Conservation (phyloP, 2,113 vertebrate species). For the Balaenoptera acutorostrata region DNA sequence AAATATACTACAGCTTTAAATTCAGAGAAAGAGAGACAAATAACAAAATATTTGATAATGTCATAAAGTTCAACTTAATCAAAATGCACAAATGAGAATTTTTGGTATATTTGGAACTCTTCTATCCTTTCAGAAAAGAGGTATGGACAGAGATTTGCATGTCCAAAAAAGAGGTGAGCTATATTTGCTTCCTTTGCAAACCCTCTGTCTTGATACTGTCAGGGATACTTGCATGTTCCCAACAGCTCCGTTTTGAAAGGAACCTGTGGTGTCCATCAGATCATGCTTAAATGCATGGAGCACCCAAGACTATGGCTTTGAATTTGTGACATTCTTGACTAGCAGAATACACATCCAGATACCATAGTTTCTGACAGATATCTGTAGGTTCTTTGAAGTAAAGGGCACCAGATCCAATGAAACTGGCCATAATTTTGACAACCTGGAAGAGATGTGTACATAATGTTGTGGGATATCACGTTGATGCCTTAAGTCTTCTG, state of each 20-base stretch:
- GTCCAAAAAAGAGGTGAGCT: neutral
- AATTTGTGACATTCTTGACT: neutral
- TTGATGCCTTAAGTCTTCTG: neutral
- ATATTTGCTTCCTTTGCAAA: neutral
- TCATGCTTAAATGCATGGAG: neutral
- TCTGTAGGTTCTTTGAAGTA: neutral
- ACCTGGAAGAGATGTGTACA: neutral
- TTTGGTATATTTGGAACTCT: neutral
- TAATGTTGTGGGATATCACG: neutral
- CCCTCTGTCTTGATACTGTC: neutral
- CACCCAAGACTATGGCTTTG: neutral
- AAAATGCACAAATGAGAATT: neutral
- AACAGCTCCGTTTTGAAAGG: neutral
- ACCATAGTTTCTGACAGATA: neutral
- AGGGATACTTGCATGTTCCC: neutral
- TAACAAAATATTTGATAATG: neutral
- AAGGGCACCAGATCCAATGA: neutral
- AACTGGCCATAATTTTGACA: neutral
- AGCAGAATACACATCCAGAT: neutral
- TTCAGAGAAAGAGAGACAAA: neutral
- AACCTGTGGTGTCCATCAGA: neutral
- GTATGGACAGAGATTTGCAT: neutral
- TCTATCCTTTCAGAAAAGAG: neutral
- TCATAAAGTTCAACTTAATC: neutral
- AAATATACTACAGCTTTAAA: neutral